These are phyloP conservation scores for Proisotoma minuta DNA, from an alignment of 2,888 invertebrate genomes.

Conservation along the genomic window DNA sequence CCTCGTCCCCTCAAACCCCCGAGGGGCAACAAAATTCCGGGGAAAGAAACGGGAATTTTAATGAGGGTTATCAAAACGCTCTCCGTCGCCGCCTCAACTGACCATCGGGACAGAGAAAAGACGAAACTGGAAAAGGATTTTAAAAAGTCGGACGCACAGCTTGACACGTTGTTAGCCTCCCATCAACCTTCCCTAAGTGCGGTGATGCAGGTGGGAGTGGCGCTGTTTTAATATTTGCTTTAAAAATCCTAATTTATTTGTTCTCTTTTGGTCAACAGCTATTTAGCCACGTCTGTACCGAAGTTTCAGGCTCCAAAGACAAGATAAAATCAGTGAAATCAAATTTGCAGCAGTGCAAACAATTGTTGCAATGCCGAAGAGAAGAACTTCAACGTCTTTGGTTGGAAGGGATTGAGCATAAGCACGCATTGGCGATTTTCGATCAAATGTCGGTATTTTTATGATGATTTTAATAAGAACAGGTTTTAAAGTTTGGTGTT, in stretches of 20 bases:
- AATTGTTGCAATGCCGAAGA: conserved; percentile 77
- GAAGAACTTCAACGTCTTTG: conserved; percentile 91
- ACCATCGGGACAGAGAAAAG: conserved; percentile 81
- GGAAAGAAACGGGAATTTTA: conserved; percentile 77
- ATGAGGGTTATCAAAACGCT: conserved; percentile 93
- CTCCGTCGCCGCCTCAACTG: conserved; percentile 88
- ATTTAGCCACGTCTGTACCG: conserved; percentile 70
- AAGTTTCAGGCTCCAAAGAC: conserved; percentile 70
- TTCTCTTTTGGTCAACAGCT: conserved; percentile 56
- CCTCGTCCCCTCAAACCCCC: conserved; percentile 79
- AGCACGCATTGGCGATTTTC: conserved; percentile 78
- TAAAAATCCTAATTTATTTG: conserved; percentile 5
- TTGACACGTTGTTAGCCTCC: conserved; percentile 81
- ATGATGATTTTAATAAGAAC: background rate
- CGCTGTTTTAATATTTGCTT: background rate
- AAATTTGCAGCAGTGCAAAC: conserved; percentile 76
- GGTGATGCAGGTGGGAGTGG: conserved; percentile 57
- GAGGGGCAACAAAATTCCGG: conserved; percentile 66
- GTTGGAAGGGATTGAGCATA: conserved; percentile 94
- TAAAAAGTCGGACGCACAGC: conserved; percentile 78
- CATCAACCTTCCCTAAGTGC: conserved; percentile 83
- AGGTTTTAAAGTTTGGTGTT: conserved; percentile 27
- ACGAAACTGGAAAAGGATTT: conserved; percentile 89
- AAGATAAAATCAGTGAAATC: conserved; percentile 73
- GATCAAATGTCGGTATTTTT: conserved; percentile 72